Evolutionary conservation across 2,113 vertebrate genomes (phyloP).

Genomic region (Ictalurus punctatus): DNA sequence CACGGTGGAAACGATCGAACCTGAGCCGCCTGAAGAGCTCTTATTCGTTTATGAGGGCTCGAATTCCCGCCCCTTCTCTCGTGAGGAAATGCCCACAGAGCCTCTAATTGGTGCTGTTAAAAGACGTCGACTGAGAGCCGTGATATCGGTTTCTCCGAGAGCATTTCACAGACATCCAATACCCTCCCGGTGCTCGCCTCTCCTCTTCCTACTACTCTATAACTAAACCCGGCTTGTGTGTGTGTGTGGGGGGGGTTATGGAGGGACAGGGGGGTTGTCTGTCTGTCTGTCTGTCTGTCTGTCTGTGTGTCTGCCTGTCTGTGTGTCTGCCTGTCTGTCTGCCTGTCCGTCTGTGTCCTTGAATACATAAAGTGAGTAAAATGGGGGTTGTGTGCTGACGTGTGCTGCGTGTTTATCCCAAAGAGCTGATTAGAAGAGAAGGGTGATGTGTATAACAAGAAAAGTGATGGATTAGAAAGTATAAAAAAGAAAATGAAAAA

Average conservation of each 20-base stretch:
- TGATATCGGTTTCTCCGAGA: conserved; percentile 39
- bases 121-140: conserved; percentile 22
- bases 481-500: not conserved
- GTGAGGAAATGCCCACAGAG: conserved; percentile 29
- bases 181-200: conserved; percentile 16
- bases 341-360: not conserved
- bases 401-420: not conserved
- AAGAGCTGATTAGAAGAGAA: not conserved
- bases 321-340: not conserved
- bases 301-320: not conserved
- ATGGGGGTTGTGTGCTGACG: not conserved
- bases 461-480: not conserved
- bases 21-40: conserved; percentile 7
- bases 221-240: not conserved
- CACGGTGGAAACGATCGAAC: conserved; percentile 11
- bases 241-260: not conserved
- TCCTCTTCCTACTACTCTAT: not conserved
- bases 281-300: not conserved
- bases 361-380: not conserved
- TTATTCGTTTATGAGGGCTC: conserved; percentile 16
- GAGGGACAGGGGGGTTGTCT: not conserved
- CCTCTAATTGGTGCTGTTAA: conserved; percentile 30
- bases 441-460: not conserved
- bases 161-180: conserved; percentile 37
- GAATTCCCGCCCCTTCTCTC: conserved; percentile 24